Evolutionary conservation across 2,888 invertebrate genomes (phyloP).

Genomic region (Ctena decussata): DNA sequence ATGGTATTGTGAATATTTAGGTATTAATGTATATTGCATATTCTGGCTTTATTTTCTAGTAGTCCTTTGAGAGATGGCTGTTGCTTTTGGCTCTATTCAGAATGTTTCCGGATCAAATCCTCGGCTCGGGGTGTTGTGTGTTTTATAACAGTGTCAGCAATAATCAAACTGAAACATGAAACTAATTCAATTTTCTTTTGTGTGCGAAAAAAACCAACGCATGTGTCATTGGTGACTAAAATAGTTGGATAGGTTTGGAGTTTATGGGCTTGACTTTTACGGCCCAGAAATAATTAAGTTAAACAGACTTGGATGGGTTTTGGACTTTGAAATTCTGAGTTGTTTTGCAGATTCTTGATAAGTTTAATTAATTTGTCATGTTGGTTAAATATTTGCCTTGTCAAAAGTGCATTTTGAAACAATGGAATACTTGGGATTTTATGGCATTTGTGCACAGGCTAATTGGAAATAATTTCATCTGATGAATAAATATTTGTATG

Average conservation of each 20-base stretch:
- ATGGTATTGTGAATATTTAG: slow-evolving; percentile 1
- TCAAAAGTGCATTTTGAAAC: no score
- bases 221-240: background rate
- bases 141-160: background rate
- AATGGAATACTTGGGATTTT: no score
- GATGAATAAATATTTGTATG: no score
- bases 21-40: slow-evolving; percentile 23
- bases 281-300: no score
- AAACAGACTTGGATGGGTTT: no score
- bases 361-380: no score
- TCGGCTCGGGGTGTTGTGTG: background rate
- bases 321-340: no score
- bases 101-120: background rate
- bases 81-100: background rate
- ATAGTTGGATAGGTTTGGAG: slow-evolving; percentile 10
- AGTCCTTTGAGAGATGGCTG: slow-evolving; percentile 1
- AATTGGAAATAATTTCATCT: no score
- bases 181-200: slow-evolving; percentile 5
- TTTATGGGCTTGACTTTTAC: background rate
- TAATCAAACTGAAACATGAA: background rate
- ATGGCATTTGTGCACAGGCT: no score
- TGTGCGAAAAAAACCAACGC: background rate
- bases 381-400: no score
- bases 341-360: no score
- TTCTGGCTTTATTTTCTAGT: background rate